Evolutionary conservation across 2,797 vertebrate genomes (phyloP).

Genomic region (Peromyscus aztecus): DNA sequence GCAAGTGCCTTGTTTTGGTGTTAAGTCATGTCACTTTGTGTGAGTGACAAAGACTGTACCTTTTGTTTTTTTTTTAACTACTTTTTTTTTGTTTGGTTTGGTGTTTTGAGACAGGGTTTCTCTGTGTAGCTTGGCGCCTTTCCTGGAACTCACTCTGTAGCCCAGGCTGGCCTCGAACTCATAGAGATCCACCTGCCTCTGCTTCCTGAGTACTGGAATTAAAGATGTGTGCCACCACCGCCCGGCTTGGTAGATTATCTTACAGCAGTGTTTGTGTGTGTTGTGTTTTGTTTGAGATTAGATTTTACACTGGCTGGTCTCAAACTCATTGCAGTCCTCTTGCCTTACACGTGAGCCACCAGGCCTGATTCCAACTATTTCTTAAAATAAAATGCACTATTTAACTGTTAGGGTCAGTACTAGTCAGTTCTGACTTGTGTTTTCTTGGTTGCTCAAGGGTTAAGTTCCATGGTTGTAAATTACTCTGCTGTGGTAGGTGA

Average conservation of each 20-base stretch:
- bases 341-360: not conserved
- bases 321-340: not conserved
- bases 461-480: not conserved
- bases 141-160: no score
- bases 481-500: conserved; percentile 26
- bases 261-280: not conserved
- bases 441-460: conserved; percentile 3
- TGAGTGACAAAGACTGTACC: no score
- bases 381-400: conserved; percentile 20
- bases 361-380: not conserved
- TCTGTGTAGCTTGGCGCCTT: no score
- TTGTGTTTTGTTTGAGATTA: not conserved
- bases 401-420: not conserved
- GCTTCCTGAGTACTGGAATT: no score
- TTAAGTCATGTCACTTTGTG: conserved; percentile 15
- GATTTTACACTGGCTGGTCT: not conserved
- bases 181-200: no score
- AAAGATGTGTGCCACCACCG: no score
- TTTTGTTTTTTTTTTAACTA: no score
- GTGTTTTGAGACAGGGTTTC: no score
- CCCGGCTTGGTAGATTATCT: conserved; percentile 30
- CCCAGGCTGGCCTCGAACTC: no score
- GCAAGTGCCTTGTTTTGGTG: conserved; percentile 45
- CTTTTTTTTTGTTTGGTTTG: no score
- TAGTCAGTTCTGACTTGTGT: conserved; percentile 42